These are phyloP conservation scores for Falcunculus frontatus DNA, from an alignment of 2,113 vertebrate genomes.

Conservation along the genomic window DNA sequence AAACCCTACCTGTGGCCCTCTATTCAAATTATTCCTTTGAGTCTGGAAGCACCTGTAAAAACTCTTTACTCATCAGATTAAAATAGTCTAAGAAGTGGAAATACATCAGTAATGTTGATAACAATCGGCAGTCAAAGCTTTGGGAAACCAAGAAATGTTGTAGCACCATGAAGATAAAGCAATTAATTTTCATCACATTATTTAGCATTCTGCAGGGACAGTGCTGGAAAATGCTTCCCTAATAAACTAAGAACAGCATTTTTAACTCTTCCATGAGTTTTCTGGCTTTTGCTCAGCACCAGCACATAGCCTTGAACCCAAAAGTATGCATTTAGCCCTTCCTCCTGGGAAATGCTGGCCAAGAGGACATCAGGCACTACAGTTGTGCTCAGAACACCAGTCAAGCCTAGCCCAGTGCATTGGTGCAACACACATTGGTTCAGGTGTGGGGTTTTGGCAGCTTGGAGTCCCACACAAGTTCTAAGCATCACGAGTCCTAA, in stretches of 20 bases:
- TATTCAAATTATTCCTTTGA: neutral
- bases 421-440: neutral
- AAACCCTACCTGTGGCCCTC: neutral
- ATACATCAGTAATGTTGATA: neutral
- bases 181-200: neutral
- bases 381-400: neutral
- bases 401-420: neutral
- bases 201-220: neutral
- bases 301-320: neutral
- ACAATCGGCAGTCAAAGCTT: neutral
- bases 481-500: neutral
- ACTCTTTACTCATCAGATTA: neutral
- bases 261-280: neutral
- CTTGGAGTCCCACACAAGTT: neutral
- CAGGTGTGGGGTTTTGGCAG: neutral
- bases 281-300: neutral
- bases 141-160: neutral
- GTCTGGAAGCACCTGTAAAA: neutral
- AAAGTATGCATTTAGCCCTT: neutral
- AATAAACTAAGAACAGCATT: neutral
- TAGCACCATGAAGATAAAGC: neutral
- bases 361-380: neutral
- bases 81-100: neutral
- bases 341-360: neutral
- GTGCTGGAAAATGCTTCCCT: neutral